These are phyloP conservation scores for Arrhamphus sclerolepis DNA, from an alignment of 2,797 vertebrate species.

Conservation along the genomic window DNA sequence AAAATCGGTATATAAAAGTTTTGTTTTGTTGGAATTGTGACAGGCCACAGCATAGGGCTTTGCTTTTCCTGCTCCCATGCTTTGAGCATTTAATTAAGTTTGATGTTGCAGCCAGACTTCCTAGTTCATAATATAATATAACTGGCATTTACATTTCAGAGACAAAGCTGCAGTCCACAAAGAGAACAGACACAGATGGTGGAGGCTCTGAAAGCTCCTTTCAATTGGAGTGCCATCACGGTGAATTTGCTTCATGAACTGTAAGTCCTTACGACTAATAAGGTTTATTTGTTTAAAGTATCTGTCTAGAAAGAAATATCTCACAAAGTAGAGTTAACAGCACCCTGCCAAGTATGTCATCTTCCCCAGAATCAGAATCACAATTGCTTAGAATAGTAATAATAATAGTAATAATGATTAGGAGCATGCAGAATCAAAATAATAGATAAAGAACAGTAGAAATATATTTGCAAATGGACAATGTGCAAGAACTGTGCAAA, in stretches of 20 bases:
- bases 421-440: too few relatives aligned
- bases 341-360: background rate
- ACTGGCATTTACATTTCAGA: slow-evolving; percentile 81
- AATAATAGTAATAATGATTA: too few relatives aligned
- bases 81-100: slow-evolving; percentile 70
- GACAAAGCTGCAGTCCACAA: slow-evolving; percentile 68
- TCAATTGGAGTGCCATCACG: slow-evolving; percentile 37
- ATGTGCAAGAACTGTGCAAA: too few relatives aligned
- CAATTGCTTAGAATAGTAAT: background rate
- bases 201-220: slow-evolving; percentile 6
- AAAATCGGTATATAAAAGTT: slow-evolving; percentile 45
- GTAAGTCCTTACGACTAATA: slow-evolving; percentile 38
- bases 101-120: slow-evolving; percentile 76
- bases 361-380: slow-evolving; percentile 21
- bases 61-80: slow-evolving; percentile 47
- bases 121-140: slow-evolving; percentile 63
- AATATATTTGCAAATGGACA: too few relatives aligned
- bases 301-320: too few relatives aligned
- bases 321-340: too few relatives aligned
- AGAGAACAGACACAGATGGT: slow-evolving; percentile 55
- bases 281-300: too few relatives aligned
- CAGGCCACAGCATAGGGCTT: slow-evolving; percentile 41
- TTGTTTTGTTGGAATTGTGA: slow-evolving; percentile 48
- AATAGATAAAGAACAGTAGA: too few relatives aligned
- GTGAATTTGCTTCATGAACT: slow-evolving; percentile 55